Percentiles rank a stretch among this genome's conserved stretches.
Evolutionary conservation across 2,888 invertebrate genomes (phyloP).

Genomic region (Drosophila paranaensis): DNA sequence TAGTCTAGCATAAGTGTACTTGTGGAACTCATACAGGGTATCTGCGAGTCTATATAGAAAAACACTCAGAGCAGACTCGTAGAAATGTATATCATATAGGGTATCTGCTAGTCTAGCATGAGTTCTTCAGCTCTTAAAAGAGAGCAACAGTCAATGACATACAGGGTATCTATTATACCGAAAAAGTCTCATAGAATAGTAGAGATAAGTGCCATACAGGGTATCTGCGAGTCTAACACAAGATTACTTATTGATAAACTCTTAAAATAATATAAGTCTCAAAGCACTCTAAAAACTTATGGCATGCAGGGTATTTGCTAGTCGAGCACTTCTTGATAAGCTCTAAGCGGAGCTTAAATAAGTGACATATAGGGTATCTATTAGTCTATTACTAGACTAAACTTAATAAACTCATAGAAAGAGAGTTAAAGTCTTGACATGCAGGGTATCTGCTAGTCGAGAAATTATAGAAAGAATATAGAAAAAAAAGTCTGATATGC

Average conservation of each 20-base stretch:
- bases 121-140: background rate
- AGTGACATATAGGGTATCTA: too few relatives aligned
- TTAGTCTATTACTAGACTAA: too few relatives aligned
- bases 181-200: too few relatives aligned
- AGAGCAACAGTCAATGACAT: background rate
- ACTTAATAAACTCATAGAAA: too few relatives aligned
- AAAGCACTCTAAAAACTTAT: background rate
- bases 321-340: background rate
- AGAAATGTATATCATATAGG: background rate
- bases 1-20: background rate
- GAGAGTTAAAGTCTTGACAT: too few relatives aligned
- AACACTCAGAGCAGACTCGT: too few relatives aligned
- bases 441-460: background rate
- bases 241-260: background rate
- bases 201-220: background rate
- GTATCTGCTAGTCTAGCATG: background rate
- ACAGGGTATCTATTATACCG: background rate
- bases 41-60: too few relatives aligned
- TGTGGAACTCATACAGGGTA: background rate
- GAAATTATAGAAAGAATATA: background rate
- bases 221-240: background rate
- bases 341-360: background rate
- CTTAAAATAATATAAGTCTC: too few relatives aligned
- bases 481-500: too few relatives aligned
- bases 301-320: background rate